Evolutionary conservation across 2,113 vertebrate genomes (phyloP).

Genomic region (Pongo abelii): DNA sequence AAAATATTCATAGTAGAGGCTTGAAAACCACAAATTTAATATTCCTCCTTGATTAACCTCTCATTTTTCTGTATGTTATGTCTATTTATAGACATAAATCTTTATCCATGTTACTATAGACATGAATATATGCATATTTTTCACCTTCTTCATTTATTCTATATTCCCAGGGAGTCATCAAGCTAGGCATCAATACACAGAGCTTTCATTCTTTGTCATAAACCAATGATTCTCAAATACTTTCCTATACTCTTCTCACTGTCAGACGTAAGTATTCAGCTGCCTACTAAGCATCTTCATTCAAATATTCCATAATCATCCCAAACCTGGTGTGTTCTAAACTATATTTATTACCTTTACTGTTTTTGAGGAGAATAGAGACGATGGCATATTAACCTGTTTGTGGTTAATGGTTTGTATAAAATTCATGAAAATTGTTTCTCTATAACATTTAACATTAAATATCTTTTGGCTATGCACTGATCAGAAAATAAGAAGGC

Average conservation of each 20-base stretch:
- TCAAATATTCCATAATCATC: background rate
- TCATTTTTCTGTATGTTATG: background rate
- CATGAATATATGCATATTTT: no score
- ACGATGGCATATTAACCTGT: background rate
- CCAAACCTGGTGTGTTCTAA: background rate
- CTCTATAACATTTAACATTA: background rate
- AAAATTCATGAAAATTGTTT: background rate
- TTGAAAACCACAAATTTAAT: constrained; percentile 10
- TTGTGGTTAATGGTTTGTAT: background rate
- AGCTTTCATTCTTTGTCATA: background rate
- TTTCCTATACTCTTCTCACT: background rate
- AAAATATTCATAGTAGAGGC: background rate
- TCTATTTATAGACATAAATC: background rate
- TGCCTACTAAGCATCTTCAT: background rate
- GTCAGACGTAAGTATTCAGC: background rate
- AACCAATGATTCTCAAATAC: background rate
- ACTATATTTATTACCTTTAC: background rate
- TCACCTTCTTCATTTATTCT: background rate
- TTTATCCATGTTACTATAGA: background rate
- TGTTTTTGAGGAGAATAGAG: background rate
- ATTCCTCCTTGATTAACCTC: background rate
- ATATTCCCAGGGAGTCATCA: background rate
- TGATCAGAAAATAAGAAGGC: background rate
- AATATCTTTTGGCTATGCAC: background rate
- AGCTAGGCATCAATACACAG: background rate